Evolutionary conservation across 2,888 invertebrate species (phyloP).

Genomic region (Protonemura montana): DNA sequence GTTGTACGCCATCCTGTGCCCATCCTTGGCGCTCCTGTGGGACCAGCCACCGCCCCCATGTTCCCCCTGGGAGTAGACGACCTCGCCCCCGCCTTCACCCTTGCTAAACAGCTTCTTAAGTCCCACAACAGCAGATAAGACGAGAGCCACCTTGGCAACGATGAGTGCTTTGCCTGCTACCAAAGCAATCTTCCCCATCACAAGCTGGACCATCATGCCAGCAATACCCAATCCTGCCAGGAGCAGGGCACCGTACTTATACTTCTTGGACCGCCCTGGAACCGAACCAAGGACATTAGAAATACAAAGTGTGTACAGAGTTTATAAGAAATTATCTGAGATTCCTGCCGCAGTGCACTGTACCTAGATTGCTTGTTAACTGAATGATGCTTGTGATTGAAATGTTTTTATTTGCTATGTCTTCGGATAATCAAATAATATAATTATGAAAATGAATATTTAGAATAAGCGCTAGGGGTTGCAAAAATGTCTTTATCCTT

Average conservation of each 20-base stretch:
- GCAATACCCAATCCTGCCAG: conserved; percentile 66
- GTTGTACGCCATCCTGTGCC: conserved; percentile 52
- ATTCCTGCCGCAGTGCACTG: no score
- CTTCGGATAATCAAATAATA: no score
- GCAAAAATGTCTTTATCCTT: no score
- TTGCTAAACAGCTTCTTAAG: conserved; percentile 52
- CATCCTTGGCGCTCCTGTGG: conserved; percentile 56
- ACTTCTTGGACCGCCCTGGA: conserved; percentile 60
- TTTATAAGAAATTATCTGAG: no score
- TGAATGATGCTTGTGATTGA: no score
- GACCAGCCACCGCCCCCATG: conserved; percentile 58
- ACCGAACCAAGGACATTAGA: background rate
- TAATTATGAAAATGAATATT: no score
- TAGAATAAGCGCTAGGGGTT: no score
- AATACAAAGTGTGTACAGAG: no score
- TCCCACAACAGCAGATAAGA: conserved; percentile 63
- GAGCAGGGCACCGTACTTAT: conserved; percentile 41
- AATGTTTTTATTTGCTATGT: no score
- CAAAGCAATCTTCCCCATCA: conserved; percentile 72
- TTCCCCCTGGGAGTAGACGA: conserved; percentile 55
- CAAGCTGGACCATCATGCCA: conserved; percentile 70
- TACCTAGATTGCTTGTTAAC: no score
- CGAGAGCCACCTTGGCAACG: conserved; percentile 71
- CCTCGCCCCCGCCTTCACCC: conserved; percentile 50
- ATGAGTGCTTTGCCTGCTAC: conserved; percentile 73